phyloP scores from a whole-genome alignment of 2,888 invertebrate genomes.

The Morpho deidamia region DNA sequence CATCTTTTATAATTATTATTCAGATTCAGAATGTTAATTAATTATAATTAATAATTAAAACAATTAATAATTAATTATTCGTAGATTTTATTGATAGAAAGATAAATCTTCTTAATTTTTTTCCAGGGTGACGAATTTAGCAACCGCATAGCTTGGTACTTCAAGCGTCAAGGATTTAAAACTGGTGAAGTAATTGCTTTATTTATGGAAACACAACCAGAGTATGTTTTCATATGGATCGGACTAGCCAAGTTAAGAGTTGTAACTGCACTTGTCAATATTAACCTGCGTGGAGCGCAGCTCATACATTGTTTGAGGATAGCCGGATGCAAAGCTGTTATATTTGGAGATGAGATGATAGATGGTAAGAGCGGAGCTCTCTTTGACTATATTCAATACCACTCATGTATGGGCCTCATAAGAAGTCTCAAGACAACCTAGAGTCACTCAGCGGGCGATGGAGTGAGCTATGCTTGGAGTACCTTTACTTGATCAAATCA shows the following conservation, averaged over 20 bases:
- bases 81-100: background rate
- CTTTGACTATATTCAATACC: too few species aligned
- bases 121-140: constrained; percentile 78
- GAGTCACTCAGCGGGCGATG: too few species aligned
- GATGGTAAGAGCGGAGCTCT: constrained; percentile 45
- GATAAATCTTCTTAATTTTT: background rate
- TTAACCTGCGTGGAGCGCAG: constrained; percentile 87
- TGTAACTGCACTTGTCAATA: constrained; percentile 92
- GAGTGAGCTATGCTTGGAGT: too few species aligned
- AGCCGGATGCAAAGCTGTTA: constrained; percentile 86
- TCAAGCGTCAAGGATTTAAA: constrained; percentile 70
- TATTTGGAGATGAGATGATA: constrained; percentile 83
- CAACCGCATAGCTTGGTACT: constrained; percentile 77
- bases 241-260: constrained; percentile 92
- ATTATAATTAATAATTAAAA: too few species aligned
- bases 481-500: too few species aligned
- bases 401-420: too few species aligned
- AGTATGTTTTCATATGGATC: constrained; percentile 93
- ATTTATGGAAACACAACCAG: constrained; percentile 92
- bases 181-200: constrained; percentile 92
- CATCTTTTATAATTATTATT: too few species aligned
- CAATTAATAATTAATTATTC: too few species aligned
- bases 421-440: too few species aligned
- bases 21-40: too few species aligned
- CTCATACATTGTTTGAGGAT: constrained; percentile 89